Evolutionary conservation across 2,113 vertebrate genomes (phyloP).

Genomic region (Haplochromis burtoni): DNA sequence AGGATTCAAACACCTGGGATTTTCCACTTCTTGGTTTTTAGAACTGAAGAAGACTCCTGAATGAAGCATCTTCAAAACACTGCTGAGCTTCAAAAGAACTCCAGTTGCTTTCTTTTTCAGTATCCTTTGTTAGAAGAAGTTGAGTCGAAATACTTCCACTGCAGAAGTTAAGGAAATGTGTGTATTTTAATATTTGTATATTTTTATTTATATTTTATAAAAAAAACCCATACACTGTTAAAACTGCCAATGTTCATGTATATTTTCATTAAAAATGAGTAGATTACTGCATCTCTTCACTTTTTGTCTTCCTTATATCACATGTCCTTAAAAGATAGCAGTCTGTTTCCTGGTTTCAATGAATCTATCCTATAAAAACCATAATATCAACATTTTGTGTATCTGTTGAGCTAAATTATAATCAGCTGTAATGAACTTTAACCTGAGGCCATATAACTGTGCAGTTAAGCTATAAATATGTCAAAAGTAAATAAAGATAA

Average conservation of each 20-base stretch:
- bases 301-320: not conserved
- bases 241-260: not conserved
- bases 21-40: fast-evolving
- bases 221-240: conserved; percentile 12
- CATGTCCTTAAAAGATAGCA: fast-evolving
- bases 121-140: not conserved
- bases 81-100: not conserved
- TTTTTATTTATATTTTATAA: not conserved
- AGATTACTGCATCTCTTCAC: not conserved
- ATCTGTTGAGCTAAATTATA: not conserved
- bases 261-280: conserved; percentile 34
- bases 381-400: not conserved
- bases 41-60: not conserved
- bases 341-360: not conserved
- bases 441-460: not conserved
- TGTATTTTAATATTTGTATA: not conserved
- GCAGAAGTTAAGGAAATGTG: not conserved
- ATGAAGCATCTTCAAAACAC: not conserved
- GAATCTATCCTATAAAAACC: not conserved
- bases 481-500: not conserved
- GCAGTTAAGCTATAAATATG: not conserved
- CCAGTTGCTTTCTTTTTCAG: not conserved
- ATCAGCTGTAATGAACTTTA: not conserved
- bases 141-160: not conserved
- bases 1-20: not conserved